Percentiles rank a stretch among this genome's conserved stretches.
phyloP scores from a whole-genome alignment of 2,888 invertebrate species.

The Drosophila mimica region DNA sequence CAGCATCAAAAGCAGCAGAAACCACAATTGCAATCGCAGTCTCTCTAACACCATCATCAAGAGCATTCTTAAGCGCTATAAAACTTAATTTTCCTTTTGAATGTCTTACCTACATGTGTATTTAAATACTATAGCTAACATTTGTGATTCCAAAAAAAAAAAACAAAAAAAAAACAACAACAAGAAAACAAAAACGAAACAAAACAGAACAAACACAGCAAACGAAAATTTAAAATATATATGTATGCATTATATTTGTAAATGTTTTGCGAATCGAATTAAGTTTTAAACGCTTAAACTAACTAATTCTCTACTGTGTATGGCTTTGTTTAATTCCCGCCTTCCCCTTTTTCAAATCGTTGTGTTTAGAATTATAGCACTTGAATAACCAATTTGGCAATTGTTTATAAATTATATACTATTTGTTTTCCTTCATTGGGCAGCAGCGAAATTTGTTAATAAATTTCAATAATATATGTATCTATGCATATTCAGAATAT shows the following conservation, averaged over 20 bases:
- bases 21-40: slow-evolving; percentile 63
- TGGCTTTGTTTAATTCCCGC: slow-evolving; percentile 52
- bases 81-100: slow-evolving; percentile 69
- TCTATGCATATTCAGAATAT: slow-evolving; percentile 47
- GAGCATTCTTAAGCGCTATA: slow-evolving; percentile 67
- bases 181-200: slow-evolving; percentile 34
- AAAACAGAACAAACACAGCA: slow-evolving; percentile 43
- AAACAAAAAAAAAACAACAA: slow-evolving; percentile 15
- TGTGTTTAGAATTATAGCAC: slow-evolving; percentile 46
- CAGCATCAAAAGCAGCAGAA: slow-evolving; percentile 35
- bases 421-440: slow-evolving; percentile 67
- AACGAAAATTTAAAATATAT: slow-evolving; percentile 35
- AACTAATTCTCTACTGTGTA: slow-evolving; percentile 49
- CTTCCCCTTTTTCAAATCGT: slow-evolving; percentile 35
- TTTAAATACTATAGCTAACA: slow-evolving; percentile 78
- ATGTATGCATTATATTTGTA: slow-evolving; percentile 41
- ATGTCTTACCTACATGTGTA: slow-evolving; percentile 79
- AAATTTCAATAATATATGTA: slow-evolving; percentile 40
- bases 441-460: slow-evolving; percentile 67
- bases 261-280: slow-evolving; percentile 56
- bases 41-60: slow-evolving; percentile 66
- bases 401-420: slow-evolving; percentile 51
- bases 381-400: slow-evolving; percentile 62
- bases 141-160: slow-evolving; percentile 75
- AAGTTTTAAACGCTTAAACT: slow-evolving; percentile 62